Evolutionary conservation across 2,888 invertebrate species (phyloP).

Genomic region (Lepidochrysops patricia): DNA sequence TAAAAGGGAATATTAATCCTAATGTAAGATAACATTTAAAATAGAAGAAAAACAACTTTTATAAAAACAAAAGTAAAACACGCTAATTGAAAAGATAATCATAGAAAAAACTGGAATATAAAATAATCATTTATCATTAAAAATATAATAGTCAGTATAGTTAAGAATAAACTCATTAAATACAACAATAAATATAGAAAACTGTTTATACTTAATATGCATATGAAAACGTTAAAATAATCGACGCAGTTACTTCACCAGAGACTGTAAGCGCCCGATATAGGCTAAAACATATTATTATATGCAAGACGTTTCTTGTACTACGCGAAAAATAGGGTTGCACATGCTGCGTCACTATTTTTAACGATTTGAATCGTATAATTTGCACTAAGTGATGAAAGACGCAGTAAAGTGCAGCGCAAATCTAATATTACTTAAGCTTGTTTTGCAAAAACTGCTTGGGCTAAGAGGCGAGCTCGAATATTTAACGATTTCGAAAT

Average conservation of each 20-base stretch:
- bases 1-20: neutral
- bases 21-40: neutral
- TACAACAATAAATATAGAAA: neutral
- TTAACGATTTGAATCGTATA: slow-evolving; percentile 5
- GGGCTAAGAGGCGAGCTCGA: neutral
- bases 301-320: slow-evolving; percentile 74
- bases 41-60: neutral
- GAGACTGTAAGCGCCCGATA: slow-evolving; percentile 53
- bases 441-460: neutral
- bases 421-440: neutral
- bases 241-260: slow-evolving; percentile 14
- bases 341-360: slow-evolving; percentile 9
- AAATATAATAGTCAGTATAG: neutral
- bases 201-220: neutral
- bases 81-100: neutral
- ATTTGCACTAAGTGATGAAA: neutral
- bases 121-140: neutral
- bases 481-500: neutral
- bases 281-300: slow-evolving; percentile 75
- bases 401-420: neutral
- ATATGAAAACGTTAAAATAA: slow-evolving; percentile 7
- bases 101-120: neutral
- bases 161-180: neutral
- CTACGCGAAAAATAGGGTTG: slow-evolving; percentile 68
- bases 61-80: neutral